Conservation (phyloP, 2,113 vertebrate genomes). For the Gobius niger region DNA sequence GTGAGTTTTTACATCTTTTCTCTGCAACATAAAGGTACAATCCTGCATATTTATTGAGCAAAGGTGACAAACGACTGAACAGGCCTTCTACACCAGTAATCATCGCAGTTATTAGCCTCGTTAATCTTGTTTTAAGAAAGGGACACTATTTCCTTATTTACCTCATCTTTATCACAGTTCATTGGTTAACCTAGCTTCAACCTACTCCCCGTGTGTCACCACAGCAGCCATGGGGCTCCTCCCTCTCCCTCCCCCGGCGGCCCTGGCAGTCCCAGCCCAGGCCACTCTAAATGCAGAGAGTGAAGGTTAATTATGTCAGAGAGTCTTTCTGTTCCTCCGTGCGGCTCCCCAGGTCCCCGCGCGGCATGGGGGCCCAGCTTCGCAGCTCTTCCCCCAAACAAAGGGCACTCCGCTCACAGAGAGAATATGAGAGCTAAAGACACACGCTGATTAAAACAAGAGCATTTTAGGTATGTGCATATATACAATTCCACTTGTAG, state of each 20-base stretch:
- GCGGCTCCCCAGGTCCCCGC: constrained; percentile 63
- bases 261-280: constrained; percentile 78
- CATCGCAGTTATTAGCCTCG: constrained; percentile 89
- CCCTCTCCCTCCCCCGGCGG: constrained; percentile 84
- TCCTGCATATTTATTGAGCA: constrained; percentile 90
- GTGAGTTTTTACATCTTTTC: constrained; percentile 28
- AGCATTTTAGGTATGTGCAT: constrained; percentile 18
- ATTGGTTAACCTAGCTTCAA: constrained; percentile 40
- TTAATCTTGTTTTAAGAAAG: constrained; percentile 92
- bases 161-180: constrained; percentile 24
- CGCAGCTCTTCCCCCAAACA: constrained; percentile 70
- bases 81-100: constrained; percentile 85
- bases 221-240: constrained; percentile 67
- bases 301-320: constrained; percentile 98
- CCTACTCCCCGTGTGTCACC: constrained; percentile 36
- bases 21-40: constrained; percentile 85
- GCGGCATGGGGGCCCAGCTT: constrained; percentile 79
- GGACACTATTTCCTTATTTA: constrained; percentile 74
- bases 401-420: constrained; percentile 53
- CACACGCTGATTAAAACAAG: constrained; percentile 30
- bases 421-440: constrained; percentile 55
- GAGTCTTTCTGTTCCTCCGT: constrained; percentile 83
- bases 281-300: constrained; percentile 87
- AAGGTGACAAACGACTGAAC: constrained; percentile 88
- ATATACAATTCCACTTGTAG: constrained; percentile 14